Evolutionary conservation across 2,888 invertebrate genomes (phyloP), one percentile per base, ranked within the genome.

Genomic region (Molorchus minor): DNA sequence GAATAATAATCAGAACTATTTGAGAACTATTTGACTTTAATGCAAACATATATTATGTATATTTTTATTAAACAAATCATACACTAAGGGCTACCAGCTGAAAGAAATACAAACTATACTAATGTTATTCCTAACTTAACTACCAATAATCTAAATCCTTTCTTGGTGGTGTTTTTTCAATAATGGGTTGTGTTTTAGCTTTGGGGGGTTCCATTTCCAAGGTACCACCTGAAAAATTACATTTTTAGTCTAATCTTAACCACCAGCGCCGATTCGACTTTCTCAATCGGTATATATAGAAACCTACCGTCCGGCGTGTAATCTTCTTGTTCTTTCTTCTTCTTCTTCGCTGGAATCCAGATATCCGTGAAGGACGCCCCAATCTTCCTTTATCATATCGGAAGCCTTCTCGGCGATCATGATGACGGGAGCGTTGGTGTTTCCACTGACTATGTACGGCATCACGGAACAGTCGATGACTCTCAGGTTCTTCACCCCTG

Each of bases 401-500:
- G 92, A 84, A 1, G 88, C 92, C 72, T 90, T 92, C 74, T 94
- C 93, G 0, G 89, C 93, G 38, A 94, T 89, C 93, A 93, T 93
- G 40, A 93, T 87, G 1, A 86, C 86, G 0, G 93, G 92, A 0
- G 91, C 92, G 71, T 93, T 93, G 0, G 92, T 93, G 73, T 94
- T 93, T 0, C 93, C 93, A 25, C 85, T 90, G 0, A 87, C 83
- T 52, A 94, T 91, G 1, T 81, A 85, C 0, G 94, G 94, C 91
- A 94, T 93, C 15, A 94, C 84, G 66, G 92, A 93, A 0, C 88
- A 91, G 76, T 94, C 94, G 1, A 93, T 85, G 0, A 94, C 89
- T 21, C 94, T 82, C 3, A 94, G 81, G 3, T 85, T 84, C 10
- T 80, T 78, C 0, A 93, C 80, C 0, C 92, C 92, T 66, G 54